phyloP scores from a whole-genome alignment of 1,140 invertebrate species.

The Drosophila pallidifrons region DNA sequence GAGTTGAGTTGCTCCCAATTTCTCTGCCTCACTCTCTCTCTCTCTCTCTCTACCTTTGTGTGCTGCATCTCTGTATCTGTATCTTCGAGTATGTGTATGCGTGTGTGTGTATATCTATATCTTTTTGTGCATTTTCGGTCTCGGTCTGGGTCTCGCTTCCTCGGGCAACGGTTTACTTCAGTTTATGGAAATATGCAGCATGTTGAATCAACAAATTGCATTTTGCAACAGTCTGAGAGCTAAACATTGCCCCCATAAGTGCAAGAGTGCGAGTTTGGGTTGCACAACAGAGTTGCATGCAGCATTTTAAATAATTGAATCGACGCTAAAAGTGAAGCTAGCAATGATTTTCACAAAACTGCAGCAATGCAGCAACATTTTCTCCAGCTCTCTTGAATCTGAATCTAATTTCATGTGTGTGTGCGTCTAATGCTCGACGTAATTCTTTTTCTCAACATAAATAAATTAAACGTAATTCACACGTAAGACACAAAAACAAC shows the following conservation, averaged over 20 bases:
- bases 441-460: slow-evolving; percentile 50
- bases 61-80: background rate
- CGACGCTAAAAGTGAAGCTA: slow-evolving; percentile 36
- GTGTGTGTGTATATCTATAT: background rate
- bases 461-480: slow-evolving; percentile 62
- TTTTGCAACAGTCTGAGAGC: slow-evolving; percentile 23
- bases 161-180: slow-evolving; percentile 14
- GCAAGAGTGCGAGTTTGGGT: background rate
- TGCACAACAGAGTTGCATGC: slow-evolving; percentile 52
- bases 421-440: slow-evolving; percentile 36
- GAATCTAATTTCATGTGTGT: slow-evolving; percentile 51
- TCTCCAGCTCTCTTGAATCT: background rate
- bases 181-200: slow-evolving; percentile 47
- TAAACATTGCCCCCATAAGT: slow-evolving; percentile 18
- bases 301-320: slow-evolving; percentile 72
- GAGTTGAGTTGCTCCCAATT: background rate
- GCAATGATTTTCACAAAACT: slow-evolving; percentile 40
- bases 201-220: slow-evolving; percentile 52
- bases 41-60: background rate
- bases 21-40: no score
- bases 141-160: slow-evolving; percentile 9
- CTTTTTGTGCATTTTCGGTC: background rate
- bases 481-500: slow-evolving; percentile 25
- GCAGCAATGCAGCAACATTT: background rate
- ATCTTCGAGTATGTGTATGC: background rate